These are phyloP conservation scores for Phthorimaea operculella DNA, from an alignment of 1,140 invertebrate species.

Conservation along the genomic window DNA sequence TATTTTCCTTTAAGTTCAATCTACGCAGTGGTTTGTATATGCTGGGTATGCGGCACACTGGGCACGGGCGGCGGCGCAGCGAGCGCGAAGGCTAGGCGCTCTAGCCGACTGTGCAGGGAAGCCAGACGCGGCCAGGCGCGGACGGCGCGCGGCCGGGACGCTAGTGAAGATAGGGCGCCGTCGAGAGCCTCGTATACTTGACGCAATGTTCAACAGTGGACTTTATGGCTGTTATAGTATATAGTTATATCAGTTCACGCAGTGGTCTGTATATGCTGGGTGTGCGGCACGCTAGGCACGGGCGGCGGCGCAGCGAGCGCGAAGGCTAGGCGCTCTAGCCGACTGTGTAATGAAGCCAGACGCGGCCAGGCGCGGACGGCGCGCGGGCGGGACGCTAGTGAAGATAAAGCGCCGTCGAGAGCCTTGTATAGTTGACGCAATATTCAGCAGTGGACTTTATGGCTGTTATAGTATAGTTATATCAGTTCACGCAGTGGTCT, in stretches of 20 bases:
- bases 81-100: constrained; percentile 35
- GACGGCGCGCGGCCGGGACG: constrained; percentile 5
- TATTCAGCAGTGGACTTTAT: too few relatives aligned
- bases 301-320: constrained; percentile 25
- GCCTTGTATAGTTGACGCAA: constrained; percentile 32
- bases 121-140: constrained; percentile 27
- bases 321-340: constrained; percentile 36
- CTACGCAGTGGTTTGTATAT: neutral
- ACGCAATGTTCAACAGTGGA: too few relatives aligned
- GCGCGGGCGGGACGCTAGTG: constrained; percentile 15
- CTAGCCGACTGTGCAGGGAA: constrained; percentile 24
- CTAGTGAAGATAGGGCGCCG: constrained; percentile 24
- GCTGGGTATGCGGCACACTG: neutral
- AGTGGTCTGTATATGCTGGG: neutral
- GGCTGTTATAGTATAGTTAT: too few relatives aligned
- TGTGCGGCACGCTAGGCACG: neutral
- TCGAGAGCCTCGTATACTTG: constrained; percentile 38
- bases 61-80: constrained; percentile 21
- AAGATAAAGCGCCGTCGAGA: constrained; percentile 28
- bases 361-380: constrained; percentile 21
- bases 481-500: neutral
- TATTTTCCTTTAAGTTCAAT: neutral
- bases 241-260: neutral
- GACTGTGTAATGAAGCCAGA: constrained; percentile 24
- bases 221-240: too few relatives aligned